phyloP scores from a whole-genome alignment of 2,888 invertebrate species.

The Drosophila atripex region DNA sequence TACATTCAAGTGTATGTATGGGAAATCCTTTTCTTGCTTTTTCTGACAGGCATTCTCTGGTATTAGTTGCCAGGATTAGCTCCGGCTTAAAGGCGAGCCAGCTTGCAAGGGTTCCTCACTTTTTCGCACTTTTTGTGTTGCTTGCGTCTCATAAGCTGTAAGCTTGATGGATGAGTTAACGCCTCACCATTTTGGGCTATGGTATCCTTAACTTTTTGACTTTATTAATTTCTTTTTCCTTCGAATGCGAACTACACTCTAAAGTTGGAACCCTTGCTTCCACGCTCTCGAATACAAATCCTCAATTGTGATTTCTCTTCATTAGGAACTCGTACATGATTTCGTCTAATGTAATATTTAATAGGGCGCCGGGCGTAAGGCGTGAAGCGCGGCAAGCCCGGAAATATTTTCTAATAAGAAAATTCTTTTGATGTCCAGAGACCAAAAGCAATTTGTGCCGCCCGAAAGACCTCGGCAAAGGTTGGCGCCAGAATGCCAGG shows the following conservation, averaged over 20 bases:
- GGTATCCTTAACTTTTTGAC: conserved; percentile 1
- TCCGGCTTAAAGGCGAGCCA: conserved; percentile 29
- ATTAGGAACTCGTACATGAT: conserved; percentile 18
- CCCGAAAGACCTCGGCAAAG: conserved; percentile 35
- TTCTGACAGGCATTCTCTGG: conserved; percentile 23
- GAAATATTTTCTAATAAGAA: conserved; percentile 52
- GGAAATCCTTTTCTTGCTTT: conserved; percentile 37
- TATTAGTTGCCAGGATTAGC: conserved; percentile 25
- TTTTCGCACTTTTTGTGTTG: conserved; percentile 17
- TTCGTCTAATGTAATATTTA: conserved; percentile 37
- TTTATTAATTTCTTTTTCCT: background rate
- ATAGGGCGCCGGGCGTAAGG: conserved; percentile 13
- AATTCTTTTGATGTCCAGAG: conserved; percentile 67
- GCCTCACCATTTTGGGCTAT: background rate
- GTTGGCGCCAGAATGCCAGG: conserved; percentile 58
- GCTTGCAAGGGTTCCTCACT: conserved; percentile 3
- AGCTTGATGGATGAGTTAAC: conserved; percentile 24
- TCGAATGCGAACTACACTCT: background rate
- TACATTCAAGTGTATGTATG: conserved; percentile 28
- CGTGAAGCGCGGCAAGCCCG: conserved; percentile 10
- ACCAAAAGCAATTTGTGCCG: conserved; percentile 52
- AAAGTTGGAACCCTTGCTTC: background rate
- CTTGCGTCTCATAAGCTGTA: conserved; percentile 19
- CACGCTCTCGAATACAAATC: background rate
- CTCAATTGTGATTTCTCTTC: conserved; percentile 13